Evolutionary conservation across 2,888 invertebrate genomes (phyloP), one percentile per base, ranked within the genome.

Genomic region (Eustalomyia histrio): DNA sequence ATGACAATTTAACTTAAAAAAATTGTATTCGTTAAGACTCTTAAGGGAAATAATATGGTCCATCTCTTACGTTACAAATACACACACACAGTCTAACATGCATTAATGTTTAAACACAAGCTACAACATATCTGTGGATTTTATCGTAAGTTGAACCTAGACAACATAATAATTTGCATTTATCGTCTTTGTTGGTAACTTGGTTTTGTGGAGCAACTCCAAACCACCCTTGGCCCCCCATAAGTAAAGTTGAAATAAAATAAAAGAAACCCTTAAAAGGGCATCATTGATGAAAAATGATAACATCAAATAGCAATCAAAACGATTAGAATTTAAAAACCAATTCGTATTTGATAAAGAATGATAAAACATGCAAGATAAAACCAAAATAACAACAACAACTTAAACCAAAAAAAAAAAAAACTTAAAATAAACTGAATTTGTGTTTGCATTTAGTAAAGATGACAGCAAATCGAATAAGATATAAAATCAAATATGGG

Each of bases 251-350:
- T 2, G 16, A 52, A 10, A 9, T 24, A 12, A 47, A 74, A 52
- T 43, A 43, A 64, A 55, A 55, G 24, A 55, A 67, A 55, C 71
- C 65, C 61, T 75, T 71, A 80, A 71, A 68, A 50, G 61, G 65
- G 10, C 72, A 76, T 80, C 78, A 65, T 57, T 78, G 78, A 74
- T 78, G 74, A 81, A 81, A 74, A 81, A 78, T 81, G 74, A 78
- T 81, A 78, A 81, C 64, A 81, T 81, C 78, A 81, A 78, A 74
- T 71, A 61, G 69, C 61, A 78, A 81, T 78, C 73, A 78, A 81
- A 81, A 57, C 78, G 72, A 80, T 76, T 72, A 76, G 67, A 72
- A 72, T 72, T 72, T 72, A 47, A 57, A 80, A 76, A 68, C 72
- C 65, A 79, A 76, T 71, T 75, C 76, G 55, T 52, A 63, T 71